A percentile compares a stretch with the other conserved stretches of the same genome.
phyloP scores from a whole-genome alignment of 2,113 vertebrate species.

The Strix aluco region DNA sequence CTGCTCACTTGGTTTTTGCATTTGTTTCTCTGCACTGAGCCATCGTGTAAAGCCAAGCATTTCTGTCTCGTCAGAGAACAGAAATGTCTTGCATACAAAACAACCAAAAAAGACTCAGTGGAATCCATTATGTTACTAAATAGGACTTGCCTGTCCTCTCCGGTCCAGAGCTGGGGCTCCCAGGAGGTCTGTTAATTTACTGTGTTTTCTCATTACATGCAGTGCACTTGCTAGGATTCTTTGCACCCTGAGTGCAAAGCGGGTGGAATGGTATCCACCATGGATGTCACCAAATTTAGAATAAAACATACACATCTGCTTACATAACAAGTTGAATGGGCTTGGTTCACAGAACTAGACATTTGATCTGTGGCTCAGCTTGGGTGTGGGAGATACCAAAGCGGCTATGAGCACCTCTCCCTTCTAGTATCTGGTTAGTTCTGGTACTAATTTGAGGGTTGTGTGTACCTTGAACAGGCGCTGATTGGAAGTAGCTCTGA shows the following conservation, averaged over 20 bases:
- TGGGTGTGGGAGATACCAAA: background rate
- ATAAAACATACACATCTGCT: background rate
- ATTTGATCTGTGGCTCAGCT: background rate
- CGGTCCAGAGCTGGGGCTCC: background rate
- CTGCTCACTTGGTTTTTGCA: background rate
- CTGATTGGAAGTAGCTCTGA: background rate
- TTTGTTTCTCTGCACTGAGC: background rate
- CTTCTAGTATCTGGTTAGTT: background rate
- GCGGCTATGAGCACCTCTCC: background rate
- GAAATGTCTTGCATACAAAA: background rate
- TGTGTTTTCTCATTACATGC: background rate
- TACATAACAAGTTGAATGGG: background rate
- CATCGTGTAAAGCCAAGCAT: background rate
- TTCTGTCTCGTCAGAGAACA: background rate
- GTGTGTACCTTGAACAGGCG: background rate
- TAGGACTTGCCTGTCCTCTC: background rate
- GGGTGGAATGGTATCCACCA: background rate
- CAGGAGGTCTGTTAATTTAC: background rate
- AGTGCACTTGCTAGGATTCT: background rate
- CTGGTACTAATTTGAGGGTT: background rate
- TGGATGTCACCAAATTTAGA: background rate
- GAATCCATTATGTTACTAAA: background rate
- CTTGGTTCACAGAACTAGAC: background rate
- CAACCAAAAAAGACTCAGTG: background rate
- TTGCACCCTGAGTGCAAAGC: background rate